phyloP scores from a whole-genome alignment of 2,113 vertebrate genomes.

The Oplegnathus fasciatus region DNA sequence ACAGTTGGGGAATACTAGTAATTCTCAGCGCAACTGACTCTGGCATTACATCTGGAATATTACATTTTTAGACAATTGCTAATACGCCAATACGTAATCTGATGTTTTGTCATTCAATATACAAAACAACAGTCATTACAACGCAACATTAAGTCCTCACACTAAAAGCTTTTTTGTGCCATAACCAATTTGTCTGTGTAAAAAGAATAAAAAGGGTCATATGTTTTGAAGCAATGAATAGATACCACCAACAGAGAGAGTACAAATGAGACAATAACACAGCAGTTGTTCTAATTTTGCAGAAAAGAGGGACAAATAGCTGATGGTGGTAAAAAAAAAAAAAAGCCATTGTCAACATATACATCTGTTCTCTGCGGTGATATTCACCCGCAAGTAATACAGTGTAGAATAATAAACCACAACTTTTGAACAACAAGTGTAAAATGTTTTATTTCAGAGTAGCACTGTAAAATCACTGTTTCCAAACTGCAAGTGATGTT shows the following conservation, averaged over 20 bases:
- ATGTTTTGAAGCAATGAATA: conserved; percentile 32
- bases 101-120: conserved; percentile 15
- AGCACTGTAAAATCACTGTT: not conserved
- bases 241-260: conserved; percentile 33
- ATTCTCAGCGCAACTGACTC: conserved; percentile 20
- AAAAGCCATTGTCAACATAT: not conserved
- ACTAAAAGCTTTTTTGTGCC: conserved; percentile 26
- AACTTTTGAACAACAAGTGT: not conserved
- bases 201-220: conserved; percentile 14
- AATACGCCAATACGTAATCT: not conserved
- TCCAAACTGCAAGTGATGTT: not conserved
- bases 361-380: conserved; percentile 9
- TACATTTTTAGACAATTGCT: not conserved
- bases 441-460: not conserved
- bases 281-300: conserved; percentile 50
- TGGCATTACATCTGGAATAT: conserved; percentile 8
- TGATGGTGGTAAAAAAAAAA: conserved; percentile 3
- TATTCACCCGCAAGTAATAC: not conserved
- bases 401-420: not conserved
- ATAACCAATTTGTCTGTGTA: not conserved
- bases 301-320: conserved; percentile 34
- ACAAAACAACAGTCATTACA: conserved; percentile 11
- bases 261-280: conserved; percentile 48
- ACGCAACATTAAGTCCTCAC: conserved; percentile 30
- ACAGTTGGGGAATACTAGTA: conserved; percentile 9